These are phyloP conservation scores for Tragelaphus imberbis DNA, from an alignment of 2,113 vertebrate species.

Conservation along the genomic window DNA sequence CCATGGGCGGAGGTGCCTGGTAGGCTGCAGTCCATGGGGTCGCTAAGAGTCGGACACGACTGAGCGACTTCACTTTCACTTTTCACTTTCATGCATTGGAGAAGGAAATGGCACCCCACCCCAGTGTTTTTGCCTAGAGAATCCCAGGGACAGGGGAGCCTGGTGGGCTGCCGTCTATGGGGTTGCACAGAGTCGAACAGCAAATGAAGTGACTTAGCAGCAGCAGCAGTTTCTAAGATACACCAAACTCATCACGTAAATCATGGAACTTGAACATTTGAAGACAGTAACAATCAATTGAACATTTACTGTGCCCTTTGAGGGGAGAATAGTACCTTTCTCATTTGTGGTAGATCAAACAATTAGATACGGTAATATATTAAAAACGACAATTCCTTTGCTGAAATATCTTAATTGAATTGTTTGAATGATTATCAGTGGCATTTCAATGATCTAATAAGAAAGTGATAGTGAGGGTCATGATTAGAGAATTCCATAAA, in stretches of 20 bases:
- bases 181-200: too few relatives aligned
- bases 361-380: neutral
- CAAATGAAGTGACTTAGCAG: too few relatives aligned
- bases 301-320: neutral
- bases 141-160: rapidly evolving
- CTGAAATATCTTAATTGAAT: neutral
- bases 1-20: too few relatives aligned
- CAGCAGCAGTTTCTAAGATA: neutral
- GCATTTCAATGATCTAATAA: neutral
- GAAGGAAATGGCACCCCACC: too few relatives aligned
- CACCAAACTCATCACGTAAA: neutral
- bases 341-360: neutral
- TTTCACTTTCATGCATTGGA: too few relatives aligned
- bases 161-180: too few relatives aligned
- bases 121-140: too few relatives aligned
- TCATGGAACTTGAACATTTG: neutral
- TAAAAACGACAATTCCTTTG: neutral
- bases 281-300: neutral
- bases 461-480: neutral
- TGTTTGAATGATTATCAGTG: neutral
- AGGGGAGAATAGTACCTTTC: neutral
- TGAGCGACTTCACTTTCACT: too few relatives aligned
- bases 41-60: too few relatives aligned
- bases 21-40: too few relatives aligned
- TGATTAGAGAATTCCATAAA: neutral